These are phyloP conservation scores for Aythya baeri DNA, from an alignment of 2,113 vertebrate genomes.

Conservation along the genomic window DNA sequence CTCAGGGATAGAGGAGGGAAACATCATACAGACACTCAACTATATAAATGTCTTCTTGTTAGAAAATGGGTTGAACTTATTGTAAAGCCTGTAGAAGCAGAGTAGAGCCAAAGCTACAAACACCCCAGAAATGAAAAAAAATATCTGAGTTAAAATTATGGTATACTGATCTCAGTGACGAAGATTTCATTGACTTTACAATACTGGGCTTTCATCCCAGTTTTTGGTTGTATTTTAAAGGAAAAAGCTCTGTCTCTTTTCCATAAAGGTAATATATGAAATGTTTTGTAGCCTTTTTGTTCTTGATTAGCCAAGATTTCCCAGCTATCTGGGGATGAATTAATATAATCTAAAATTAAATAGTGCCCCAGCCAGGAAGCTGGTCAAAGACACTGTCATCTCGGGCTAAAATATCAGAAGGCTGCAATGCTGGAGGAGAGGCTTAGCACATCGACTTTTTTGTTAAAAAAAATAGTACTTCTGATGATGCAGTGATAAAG, in stretches of 20 bases:
- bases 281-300: not conserved
- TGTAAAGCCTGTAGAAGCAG: not conserved
- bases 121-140: not conserved
- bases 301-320: not conserved
- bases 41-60: not conserved
- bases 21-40: not conserved
- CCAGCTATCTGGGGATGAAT: not conserved
- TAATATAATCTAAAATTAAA: conserved; percentile 42
- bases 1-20: not conserved
- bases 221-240: not conserved
- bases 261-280: not conserved
- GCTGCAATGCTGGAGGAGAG: conserved; percentile 71
- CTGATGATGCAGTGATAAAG: conserved; percentile 59
- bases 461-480: conserved; percentile 41
- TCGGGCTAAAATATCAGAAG: conserved; percentile 60
- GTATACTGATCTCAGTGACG: not conserved
- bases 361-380: not conserved
- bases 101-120: not conserved
- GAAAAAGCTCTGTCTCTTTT: not conserved
- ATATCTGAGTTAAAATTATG: not conserved
- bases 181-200: not conserved
- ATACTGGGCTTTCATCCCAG: not conserved
- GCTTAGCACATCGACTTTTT: conserved; percentile 73
- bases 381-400: conserved; percentile 44
- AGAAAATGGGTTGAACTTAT: not conserved